Evolutionary conservation across 1,140 invertebrate genomes (phyloP).

Genomic region (Euura saliciscinereae): DNA sequence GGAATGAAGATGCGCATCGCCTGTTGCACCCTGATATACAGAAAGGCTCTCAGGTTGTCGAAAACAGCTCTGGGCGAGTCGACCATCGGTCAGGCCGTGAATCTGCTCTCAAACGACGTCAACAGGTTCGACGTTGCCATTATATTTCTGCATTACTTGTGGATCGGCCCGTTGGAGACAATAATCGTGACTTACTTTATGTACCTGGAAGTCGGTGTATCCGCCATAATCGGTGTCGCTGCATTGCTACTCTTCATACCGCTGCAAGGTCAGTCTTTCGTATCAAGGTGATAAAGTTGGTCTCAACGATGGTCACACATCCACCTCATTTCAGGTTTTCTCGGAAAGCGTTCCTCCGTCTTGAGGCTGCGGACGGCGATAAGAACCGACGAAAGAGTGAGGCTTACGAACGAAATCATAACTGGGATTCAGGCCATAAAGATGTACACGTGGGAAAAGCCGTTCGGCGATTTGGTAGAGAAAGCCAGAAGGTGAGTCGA

Average conservation of each 20-base stretch:
- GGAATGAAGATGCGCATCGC: conserved; percentile 79
- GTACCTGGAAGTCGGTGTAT: conserved; percentile 73
- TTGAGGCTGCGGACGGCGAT: conserved; percentile 65
- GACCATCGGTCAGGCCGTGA: conserved; percentile 84
- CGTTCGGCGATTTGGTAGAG: conserved; percentile 74
- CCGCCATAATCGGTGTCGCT: conserved; percentile 77
- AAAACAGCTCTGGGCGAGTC: conserved; percentile 77
- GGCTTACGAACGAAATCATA: conserved; percentile 85
- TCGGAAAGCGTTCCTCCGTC: conserved; percentile 71
- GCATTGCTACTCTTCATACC: conserved; percentile 84
- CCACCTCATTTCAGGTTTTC: conserved; percentile 60
- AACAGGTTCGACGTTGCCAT: conserved; percentile 72
- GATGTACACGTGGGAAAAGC: conserved; percentile 91
- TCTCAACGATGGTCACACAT: not conserved
- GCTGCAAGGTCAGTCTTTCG: conserved; percentile 68
- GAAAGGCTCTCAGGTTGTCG: conserved; percentile 72
- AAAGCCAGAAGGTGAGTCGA: conserved; percentile 62
- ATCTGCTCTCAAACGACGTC: conserved; percentile 86
- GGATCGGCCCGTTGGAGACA: conserved; percentile 79
- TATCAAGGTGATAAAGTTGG: too few relatives aligned
- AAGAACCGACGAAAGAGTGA: conserved; percentile 81
- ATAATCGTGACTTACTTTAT: conserved; percentile 76
- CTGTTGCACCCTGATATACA: conserved; percentile 81
- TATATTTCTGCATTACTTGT: conserved; percentile 71
- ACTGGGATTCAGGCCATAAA: conserved; percentile 83